These are phyloP conservation scores for Dicyrtoma fusca DNA, from an alignment of 2,888 invertebrate genomes.

Conservation along the genomic window DNA sequence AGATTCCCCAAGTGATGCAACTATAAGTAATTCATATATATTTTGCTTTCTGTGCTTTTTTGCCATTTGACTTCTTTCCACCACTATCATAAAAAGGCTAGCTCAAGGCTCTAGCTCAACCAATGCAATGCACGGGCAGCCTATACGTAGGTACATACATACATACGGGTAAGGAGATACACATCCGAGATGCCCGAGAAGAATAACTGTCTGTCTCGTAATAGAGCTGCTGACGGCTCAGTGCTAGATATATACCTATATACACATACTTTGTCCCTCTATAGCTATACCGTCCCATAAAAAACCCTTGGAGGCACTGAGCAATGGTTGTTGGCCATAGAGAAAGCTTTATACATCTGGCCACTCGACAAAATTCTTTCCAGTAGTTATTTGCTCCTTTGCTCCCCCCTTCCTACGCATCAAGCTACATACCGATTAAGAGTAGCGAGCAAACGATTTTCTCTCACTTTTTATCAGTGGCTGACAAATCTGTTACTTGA, in stretches of 20 bases:
- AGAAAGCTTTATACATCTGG: slow-evolving; percentile 29
- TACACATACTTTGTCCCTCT: too few relatives aligned
- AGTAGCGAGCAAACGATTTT: slow-evolving; percentile 10
- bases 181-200: too few relatives aligned
- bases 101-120: too few relatives aligned
- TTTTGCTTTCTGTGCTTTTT: slow-evolving; percentile 7
- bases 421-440: neutral
- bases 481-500: slow-evolving; percentile 36
- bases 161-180: too few relatives aligned
- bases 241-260: too few relatives aligned
- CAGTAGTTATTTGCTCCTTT: slow-evolving; percentile 29
- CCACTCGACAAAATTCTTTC: slow-evolving; percentile 34
- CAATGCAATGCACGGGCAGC: too few relatives aligned
- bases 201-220: too few relatives aligned
- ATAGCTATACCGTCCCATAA: too few relatives aligned
- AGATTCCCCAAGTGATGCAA: slow-evolving; percentile 1
- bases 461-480: slow-evolving; percentile 24
- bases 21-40: too few relatives aligned
- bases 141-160: too few relatives aligned
- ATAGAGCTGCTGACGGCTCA: too few relatives aligned
- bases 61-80: neutral
- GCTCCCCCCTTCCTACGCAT: slow-evolving; percentile 17
- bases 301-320: neutral
- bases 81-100: too few relatives aligned
- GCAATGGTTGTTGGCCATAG: slow-evolving; percentile 1